Conservation (phyloP, 2,888 invertebrate genomes). For the Imbricaverruca yamaguchii region DNA sequence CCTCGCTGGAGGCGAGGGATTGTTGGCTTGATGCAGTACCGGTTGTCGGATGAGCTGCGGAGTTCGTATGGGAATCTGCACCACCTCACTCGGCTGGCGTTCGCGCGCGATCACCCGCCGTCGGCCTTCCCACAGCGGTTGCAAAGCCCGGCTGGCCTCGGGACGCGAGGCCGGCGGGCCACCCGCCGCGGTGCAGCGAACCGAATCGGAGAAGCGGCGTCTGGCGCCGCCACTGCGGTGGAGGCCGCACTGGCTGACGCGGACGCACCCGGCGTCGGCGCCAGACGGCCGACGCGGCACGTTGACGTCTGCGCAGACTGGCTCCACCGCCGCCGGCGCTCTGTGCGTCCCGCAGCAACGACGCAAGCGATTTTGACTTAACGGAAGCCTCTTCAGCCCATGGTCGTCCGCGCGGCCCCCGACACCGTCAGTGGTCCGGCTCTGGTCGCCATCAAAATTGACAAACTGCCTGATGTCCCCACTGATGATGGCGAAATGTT, state of each 20-base stretch:
- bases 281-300: not conserved
- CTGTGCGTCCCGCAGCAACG: not conserved
- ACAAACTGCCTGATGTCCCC: constrained; percentile 2
- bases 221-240: not conserved
- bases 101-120: not conserved
- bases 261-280: not conserved
- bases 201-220: not conserved
- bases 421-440: not conserved
- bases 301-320: not conserved
- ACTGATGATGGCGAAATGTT: constrained; percentile 6
- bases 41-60: not conserved
- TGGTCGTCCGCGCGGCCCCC: too few relatives aligned
- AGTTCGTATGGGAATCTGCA: not conserved
- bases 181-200: too few relatives aligned
- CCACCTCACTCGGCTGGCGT: not conserved
- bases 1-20: not conserved
- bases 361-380: not conserved
- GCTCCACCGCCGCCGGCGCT: not conserved
- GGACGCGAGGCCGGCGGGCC: not conserved
- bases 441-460: not conserved
- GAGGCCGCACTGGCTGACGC: not conserved
- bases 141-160: not conserved
- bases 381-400: not conserved
- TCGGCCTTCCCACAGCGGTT: not conserved
- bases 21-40: not conserved